A percentile compares a stretch with the other conserved stretches of the same genome.
These are phyloP conservation scores for Nylanderia fulva DNA, from an alignment of 1,140 invertebrate genomes.

Conservation along the genomic window DNA sequence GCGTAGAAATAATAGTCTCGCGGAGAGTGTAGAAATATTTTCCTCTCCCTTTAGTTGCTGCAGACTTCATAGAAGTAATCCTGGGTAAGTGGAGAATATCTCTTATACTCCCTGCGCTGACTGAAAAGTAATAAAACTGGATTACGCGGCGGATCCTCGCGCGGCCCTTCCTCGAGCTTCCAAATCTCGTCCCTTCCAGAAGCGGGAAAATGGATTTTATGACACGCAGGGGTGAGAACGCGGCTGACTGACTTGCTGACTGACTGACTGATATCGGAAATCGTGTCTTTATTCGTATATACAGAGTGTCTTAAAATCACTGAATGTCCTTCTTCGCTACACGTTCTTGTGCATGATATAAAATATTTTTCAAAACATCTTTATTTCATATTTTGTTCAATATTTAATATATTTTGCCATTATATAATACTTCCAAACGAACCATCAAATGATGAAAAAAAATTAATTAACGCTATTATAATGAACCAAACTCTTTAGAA, in stretches of 20 bases:
- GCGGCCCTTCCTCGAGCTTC: conserved; percentile 50
- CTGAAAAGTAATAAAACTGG: conserved; percentile 77
- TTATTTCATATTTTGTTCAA: background rate
- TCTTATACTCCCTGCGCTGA: conserved; percentile 60
- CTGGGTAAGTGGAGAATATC: conserved; percentile 72
- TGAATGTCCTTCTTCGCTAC: too few relatives aligned
- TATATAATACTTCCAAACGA: too few relatives aligned
- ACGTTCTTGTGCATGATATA: background rate
- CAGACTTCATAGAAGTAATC: conserved; percentile 71
- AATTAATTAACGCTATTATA: too few relatives aligned
- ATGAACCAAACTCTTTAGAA: too few relatives aligned
- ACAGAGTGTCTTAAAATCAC: conserved; percentile 30
- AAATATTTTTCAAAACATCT: background rate
- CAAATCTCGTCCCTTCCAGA: conserved; percentile 67
- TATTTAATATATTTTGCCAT: background rate
- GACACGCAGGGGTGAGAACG: conserved; percentile 53
- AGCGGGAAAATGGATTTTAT: conserved; percentile 73
- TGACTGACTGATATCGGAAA: conserved; percentile 76
- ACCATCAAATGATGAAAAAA: too few relatives aligned
- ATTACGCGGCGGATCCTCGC: conserved; percentile 67
- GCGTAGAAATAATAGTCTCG: conserved; percentile 42
- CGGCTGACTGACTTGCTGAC: conserved; percentile 72
- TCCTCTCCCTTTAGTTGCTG: conserved; percentile 64
- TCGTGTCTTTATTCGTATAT: conserved; percentile 19
- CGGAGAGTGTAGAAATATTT: conserved; percentile 58